A percentile compares a stretch with the other conserved stretches of the same genome.
phyloP scores from a whole-genome alignment of 2,113 vertebrate species.

The Tupaia tana region DNA sequence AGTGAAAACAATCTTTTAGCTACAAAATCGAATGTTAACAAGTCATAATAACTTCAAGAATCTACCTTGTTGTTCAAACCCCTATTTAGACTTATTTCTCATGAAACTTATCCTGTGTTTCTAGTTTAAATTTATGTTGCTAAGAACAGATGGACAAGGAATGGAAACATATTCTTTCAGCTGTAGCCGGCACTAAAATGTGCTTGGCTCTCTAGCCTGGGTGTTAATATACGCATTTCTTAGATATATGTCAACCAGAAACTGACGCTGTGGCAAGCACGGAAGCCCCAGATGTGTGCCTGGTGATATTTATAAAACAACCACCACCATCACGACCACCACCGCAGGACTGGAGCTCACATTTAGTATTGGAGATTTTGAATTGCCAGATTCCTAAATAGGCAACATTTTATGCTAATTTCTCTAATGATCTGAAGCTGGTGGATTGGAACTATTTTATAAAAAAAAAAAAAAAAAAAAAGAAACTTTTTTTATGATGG shows the following conservation, averaged over 20 bases:
- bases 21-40: conserved; percentile 3
- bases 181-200: conserved; percentile 74
- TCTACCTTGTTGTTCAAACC: conserved; percentile 67
- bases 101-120: conserved; percentile 72
- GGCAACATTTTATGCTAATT: conserved; percentile 74
- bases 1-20: not conserved
- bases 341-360: not conserved
- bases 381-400: conserved; percentile 60
- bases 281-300: conserved; percentile 70
- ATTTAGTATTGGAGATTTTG: conserved; percentile 59
- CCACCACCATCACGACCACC: not conserved
- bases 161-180: conserved; percentile 83
- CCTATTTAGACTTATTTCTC: conserved; percentile 64
- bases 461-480: not conserved
- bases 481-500: conserved; percentile 64
- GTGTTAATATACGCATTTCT: conserved; percentile 77
- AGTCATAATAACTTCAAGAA: conserved; percentile 2
- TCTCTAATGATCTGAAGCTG: conserved; percentile 69
- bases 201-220: conserved; percentile 78
- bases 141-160: conserved; percentile 84
- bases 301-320: conserved; percentile 63
- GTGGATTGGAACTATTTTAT: conserved; percentile 67
- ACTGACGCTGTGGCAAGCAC: conserved; percentile 59
- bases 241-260: conserved; percentile 73
- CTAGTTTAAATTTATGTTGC: conserved; percentile 77